phyloP scores from a whole-genome alignment of 2,797 vertebrate species.

The Adrianichthys oophorus region DNA sequence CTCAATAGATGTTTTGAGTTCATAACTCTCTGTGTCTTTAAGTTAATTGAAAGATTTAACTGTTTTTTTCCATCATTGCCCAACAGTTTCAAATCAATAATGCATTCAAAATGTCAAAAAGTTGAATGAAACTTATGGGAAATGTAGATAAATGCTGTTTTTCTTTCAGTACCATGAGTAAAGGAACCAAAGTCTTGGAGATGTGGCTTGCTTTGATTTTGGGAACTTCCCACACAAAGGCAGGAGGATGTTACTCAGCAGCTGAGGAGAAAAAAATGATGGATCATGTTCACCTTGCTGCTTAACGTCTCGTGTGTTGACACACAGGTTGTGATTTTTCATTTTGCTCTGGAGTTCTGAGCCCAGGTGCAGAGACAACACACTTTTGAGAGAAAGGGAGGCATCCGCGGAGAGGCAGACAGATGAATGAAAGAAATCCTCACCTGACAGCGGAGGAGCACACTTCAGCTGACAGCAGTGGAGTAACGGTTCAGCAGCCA shows the following conservation, averaged over 20 bases:
- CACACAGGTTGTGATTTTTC: constrained; percentile 35
- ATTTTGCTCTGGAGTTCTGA: constrained; percentile 64
- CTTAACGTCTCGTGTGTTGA: constrained; percentile 50
- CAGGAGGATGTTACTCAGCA: constrained; percentile 3
- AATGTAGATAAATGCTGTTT: neutral
- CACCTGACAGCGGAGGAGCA: constrained; percentile 58
- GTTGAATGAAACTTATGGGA: no score
- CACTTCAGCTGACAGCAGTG: constrained; percentile 56
- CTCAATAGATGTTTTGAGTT: no score
- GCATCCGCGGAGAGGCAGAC: constrained; percentile 47
- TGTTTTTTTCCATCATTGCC: no score
- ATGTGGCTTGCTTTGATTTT: constrained; percentile 27
- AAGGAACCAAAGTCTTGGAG: constrained; percentile 1
- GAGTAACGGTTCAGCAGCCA: constrained; percentile 61
- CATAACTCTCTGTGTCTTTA: no score
- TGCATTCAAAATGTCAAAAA: no score
- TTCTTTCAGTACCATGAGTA: neutral
- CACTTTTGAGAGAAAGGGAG: constrained; percentile 23
- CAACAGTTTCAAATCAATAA: no score
- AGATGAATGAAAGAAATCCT: constrained; percentile 67
- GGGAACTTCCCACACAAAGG: constrained; percentile 16
- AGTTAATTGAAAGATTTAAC: no score
- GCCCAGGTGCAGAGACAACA: constrained; percentile 50
- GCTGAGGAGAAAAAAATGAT: constrained; percentile 43
- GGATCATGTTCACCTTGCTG: constrained; percentile 53